Evolutionary conservation across 2,797 vertebrate species (phyloP).

Genomic region (Girardinus metallicus): DNA sequence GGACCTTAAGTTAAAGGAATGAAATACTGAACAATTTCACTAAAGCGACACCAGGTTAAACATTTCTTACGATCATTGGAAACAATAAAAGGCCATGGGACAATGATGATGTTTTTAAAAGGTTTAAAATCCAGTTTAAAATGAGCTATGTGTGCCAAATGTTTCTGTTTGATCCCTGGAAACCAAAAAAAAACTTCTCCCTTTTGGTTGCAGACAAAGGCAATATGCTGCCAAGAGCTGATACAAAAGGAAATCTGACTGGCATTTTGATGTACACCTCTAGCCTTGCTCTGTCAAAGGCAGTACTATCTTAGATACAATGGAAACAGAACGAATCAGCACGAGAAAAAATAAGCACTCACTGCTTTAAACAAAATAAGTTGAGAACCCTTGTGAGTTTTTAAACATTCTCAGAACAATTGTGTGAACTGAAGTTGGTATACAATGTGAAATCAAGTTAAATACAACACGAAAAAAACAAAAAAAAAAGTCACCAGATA

Average conservation of each 20-base stretch:
- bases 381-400: conserved; percentile 11
- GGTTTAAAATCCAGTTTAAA: conserved; percentile 25
- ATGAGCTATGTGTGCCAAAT: conserved; percentile 17
- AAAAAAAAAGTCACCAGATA: conserved; percentile 8
- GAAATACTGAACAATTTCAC: conserved; percentile 47
- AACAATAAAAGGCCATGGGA: conserved; percentile 20
- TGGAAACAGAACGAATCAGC: conserved; percentile 38
- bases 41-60: conserved; percentile 14
- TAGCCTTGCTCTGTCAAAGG: conserved; percentile 63
- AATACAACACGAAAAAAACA: neutral
- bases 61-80: conserved; percentile 21
- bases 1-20: conserved; percentile 26
- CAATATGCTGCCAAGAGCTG: conserved; percentile 27
- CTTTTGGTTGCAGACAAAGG: conserved; percentile 32
- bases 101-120: conserved; percentile 37
- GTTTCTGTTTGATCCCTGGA: conserved; percentile 4
- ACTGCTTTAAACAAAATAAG: conserved; percentile 10
- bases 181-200: conserved; percentile 4
- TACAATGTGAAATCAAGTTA: conserved; percentile 27
- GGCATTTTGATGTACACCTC: conserved; percentile 49
- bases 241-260: conserved; percentile 33
- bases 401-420: conserved; percentile 23
- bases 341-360: conserved; percentile 37
- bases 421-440: conserved; percentile 12
- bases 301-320: conserved; percentile 53